A percentile compares a stretch with the other conserved stretches of the same genome.
These are phyloP conservation scores for Okapia johnstoni DNA, from an alignment of 2,113 vertebrate species.

Conservation along the genomic window DNA sequence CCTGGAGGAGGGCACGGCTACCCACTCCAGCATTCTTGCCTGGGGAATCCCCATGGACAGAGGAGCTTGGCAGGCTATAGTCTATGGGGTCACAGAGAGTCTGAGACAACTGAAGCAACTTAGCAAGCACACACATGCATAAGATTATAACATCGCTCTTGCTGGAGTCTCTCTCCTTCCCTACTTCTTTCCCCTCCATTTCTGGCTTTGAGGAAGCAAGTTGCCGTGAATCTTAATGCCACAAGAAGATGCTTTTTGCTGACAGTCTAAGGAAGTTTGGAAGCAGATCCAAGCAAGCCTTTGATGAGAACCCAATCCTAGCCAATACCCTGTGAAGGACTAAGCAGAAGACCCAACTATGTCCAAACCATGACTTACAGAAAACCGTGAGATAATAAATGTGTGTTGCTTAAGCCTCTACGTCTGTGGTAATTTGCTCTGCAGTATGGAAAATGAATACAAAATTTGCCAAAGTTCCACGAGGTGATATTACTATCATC, in stretches of 20 bases:
- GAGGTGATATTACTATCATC: background rate
- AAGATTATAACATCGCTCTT: background rate
- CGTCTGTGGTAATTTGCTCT: background rate
- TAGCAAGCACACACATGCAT: fast-evolving
- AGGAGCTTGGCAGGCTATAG: fast-evolving
- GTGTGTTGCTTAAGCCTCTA: background rate
- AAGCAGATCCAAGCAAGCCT: background rate
- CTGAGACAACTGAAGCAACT: fast-evolving
- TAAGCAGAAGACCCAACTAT: background rate
- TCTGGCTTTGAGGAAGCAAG: background rate
- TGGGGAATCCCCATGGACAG: background rate
- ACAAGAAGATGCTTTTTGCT: background rate
- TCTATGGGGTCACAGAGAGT: background rate
- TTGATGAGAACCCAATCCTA: background rate
- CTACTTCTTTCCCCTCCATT: background rate
- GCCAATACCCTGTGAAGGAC: background rate
- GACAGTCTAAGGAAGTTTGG: background rate
- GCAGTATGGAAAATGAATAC: background rate
- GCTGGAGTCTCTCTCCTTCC: background rate
- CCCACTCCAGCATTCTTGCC: background rate
- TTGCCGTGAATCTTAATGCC: background rate
- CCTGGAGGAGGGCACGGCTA: background rate
- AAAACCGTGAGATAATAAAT: background rate
- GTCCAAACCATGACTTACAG: background rate
- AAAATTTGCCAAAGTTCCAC: background rate